These are phyloP conservation scores for Amphipyra berbera DNA, from an alignment of 2,888 invertebrate species.

Conservation along the genomic window DNA sequence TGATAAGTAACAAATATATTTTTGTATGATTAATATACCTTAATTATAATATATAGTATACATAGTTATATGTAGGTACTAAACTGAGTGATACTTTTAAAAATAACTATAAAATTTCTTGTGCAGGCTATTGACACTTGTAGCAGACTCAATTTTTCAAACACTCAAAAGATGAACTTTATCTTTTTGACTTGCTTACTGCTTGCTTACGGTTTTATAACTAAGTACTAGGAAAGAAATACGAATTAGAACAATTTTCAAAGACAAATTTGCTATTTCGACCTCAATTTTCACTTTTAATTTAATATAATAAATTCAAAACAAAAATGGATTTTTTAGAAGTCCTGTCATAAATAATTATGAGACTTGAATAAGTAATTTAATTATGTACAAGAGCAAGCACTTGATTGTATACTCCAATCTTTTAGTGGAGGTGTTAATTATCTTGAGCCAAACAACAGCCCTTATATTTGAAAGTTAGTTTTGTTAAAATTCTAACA, in stretches of 20 bases:
- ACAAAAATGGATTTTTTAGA: too few species aligned
- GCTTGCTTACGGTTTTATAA: constrained; percentile 1
- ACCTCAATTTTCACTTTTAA: too few species aligned
- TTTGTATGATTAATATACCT: constrained; percentile 47
- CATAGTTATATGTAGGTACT: constrained; percentile 20
- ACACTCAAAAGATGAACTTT: constrained; percentile 17
- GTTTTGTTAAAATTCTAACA: not conserved
- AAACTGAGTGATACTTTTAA: constrained; percentile 37
- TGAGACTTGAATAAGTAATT: too few species aligned
- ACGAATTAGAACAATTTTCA: too few species aligned
- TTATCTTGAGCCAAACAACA: constrained; percentile 8
- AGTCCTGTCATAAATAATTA: too few species aligned
- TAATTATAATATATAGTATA: constrained; percentile 25
- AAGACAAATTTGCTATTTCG: too few species aligned
- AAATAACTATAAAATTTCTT: constrained; percentile 8
- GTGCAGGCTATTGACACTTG: constrained; percentile 20
- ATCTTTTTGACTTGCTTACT: constrained; percentile 19
- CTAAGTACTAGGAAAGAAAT: not conserved
- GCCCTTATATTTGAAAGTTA: not conserved
- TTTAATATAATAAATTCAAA: too few species aligned
- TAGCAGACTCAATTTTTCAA: constrained; percentile 40
- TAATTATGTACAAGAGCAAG: too few species aligned
- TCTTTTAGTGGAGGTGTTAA: not conserved
- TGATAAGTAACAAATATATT: constrained; percentile 51
- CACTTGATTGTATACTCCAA: constrained; percentile 1